A percentile compares a stretch with the other conserved stretches of the same genome.
Conservation (phyloP, 2,888 invertebrate genomes). For the Tenthredo mesomela region DNA sequence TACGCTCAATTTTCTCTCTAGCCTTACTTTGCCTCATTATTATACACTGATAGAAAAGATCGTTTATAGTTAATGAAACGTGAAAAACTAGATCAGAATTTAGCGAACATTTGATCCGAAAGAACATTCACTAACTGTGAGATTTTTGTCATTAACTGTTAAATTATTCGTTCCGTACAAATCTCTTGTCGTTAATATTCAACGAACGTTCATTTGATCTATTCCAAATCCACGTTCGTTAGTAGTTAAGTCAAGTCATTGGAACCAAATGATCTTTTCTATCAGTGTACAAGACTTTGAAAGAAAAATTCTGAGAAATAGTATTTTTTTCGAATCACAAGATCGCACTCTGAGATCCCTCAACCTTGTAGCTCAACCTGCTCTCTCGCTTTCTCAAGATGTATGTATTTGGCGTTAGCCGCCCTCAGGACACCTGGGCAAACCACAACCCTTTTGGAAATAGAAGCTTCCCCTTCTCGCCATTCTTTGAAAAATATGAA, state of each 20-base stretch:
- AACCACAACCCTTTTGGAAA: conserved; percentile 42
- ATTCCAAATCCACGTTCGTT: too few species aligned
- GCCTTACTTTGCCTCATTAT: not conserved
- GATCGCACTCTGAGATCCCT: not conserved
- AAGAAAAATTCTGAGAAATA: not conserved
- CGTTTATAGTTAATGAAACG: too few species aligned
- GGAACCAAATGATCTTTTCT: too few species aligned
- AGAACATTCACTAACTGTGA: too few species aligned
- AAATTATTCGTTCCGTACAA: too few species aligned
- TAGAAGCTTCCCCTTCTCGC: not conserved
- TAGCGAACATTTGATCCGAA: too few species aligned
- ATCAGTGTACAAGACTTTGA: not conserved
- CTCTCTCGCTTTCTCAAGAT: not conserved
- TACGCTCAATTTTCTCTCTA: not conserved
- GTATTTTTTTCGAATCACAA: not conserved
- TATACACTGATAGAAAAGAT: too few species aligned
- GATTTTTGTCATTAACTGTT: too few species aligned
- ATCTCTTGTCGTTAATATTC: too few species aligned
- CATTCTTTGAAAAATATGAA: not conserved
- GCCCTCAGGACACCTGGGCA: conserved; percentile 34
- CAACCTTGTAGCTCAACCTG: not conserved
- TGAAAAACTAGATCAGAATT: too few species aligned
- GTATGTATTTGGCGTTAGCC: not conserved
- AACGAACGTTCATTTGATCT: too few species aligned
- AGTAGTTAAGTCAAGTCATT: too few species aligned